Percentiles rank a stretch among this genome's conserved stretches.
phyloP scores from a whole-genome alignment of 2,797 vertebrate genomes.

The Pseudochirops cupreus region DNA sequence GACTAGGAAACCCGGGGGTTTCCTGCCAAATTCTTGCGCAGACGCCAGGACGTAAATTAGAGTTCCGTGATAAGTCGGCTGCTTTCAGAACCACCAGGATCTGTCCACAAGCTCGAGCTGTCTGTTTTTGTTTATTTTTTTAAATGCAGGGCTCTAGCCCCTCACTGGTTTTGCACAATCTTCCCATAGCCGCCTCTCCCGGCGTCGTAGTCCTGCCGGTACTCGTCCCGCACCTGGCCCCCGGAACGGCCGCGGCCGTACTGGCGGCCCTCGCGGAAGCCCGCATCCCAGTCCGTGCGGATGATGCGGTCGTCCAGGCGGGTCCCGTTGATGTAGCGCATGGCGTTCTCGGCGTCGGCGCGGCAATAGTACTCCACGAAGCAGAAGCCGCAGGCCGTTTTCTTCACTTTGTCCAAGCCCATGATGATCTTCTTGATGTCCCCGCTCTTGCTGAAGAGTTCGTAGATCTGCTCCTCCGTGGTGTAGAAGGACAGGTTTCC shows the following conservation, averaged over 20 bases:
- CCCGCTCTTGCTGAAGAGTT: slow-evolving; percentile 90
- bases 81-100: background rate
- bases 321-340: slow-evolving; percentile 90
- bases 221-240: slow-evolving; percentile 89
- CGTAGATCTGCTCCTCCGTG: slow-evolving; percentile 90
- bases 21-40: background rate
- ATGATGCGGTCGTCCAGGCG: slow-evolving; percentile 89
- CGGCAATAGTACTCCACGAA: slow-evolving; percentile 91
- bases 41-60: slow-evolving; percentile 11
- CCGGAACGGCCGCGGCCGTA: slow-evolving; percentile 88
- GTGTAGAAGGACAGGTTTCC: slow-evolving; percentile 91
- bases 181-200: slow-evolving; percentile 88
- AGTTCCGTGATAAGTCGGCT: background rate
- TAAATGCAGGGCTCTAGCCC: background rate
- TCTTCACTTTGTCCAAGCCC: slow-evolving; percentile 91
- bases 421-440: slow-evolving; percentile 90
- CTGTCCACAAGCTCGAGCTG: slow-evolving; percentile 9
- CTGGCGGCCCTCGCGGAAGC: slow-evolving; percentile 89
- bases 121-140: background rate
- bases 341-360: slow-evolving; percentile 86
- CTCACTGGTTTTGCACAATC: slow-evolving; percentile 83
- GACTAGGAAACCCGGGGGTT: slow-evolving; percentile 14
- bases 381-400: slow-evolving; percentile 90
- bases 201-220: slow-evolving; percentile 87
- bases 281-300: slow-evolving; percentile 89